phyloP scores from a whole-genome alignment of 2,888 invertebrate species.

The Nemapogon koenigi region DNA sequence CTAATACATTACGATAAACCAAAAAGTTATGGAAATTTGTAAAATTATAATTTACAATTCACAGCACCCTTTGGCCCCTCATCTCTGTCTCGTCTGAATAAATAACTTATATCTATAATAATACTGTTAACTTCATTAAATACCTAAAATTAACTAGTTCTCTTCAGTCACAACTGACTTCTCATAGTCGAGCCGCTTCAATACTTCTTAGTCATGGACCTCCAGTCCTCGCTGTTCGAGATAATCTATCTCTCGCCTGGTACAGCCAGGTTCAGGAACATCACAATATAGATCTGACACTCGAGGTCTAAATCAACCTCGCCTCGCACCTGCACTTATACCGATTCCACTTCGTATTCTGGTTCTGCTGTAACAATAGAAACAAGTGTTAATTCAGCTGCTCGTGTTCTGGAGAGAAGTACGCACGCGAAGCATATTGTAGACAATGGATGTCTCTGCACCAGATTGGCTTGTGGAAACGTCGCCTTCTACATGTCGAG shows the following conservation, averaged over 20 bases:
- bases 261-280: background rate
- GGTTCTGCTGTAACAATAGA: conserved; percentile 49
- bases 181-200: no score
- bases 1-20: conserved; percentile 35
- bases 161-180: conserved; percentile 11
- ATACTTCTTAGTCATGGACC: no score
- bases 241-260: conserved; percentile 18
- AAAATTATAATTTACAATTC: conserved; percentile 25
- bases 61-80: conserved; percentile 57
- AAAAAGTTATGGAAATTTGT: conserved; percentile 36
- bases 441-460: no score
- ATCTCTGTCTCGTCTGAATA: conserved; percentile 31
- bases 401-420: no score
- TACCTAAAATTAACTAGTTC: conserved; percentile 4
- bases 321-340: conserved; percentile 48
- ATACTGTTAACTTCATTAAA: conserved; percentile 41
- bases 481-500: no score
- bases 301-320: conserved; percentile 19
- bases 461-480: no score
- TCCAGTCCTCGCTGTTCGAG: no score
- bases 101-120: conserved; percentile 37
- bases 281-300: background rate
- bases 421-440: no score
- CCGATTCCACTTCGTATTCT: conserved; percentile 55
- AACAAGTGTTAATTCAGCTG: conserved; percentile 15